Conservation (phyloP, 2,888 invertebrate species). For the Tipula unca region DNA sequence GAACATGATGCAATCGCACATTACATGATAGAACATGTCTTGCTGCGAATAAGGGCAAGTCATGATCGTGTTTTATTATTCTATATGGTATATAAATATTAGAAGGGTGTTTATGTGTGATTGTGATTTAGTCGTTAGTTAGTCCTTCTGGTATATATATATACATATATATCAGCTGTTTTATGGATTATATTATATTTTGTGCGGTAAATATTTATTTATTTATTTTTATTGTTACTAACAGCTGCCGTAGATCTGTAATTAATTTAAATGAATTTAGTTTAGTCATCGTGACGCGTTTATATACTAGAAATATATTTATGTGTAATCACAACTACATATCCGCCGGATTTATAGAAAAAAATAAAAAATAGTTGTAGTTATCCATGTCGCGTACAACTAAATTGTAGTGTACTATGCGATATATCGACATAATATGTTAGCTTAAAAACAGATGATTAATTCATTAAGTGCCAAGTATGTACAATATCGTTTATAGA, state of each 20-base stretch:
- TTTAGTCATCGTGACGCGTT: neutral
- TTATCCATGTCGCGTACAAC: neutral
- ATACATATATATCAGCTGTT: neutral
- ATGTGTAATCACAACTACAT: conserved; percentile 2
- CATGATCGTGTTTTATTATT: neutral
- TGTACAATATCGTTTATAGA: too few relatives aligned
- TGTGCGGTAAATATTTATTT: neutral
- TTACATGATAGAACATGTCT: neutral
- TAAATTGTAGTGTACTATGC: neutral
- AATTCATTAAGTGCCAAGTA: neutral
- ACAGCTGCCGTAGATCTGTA: neutral
- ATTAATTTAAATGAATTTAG: neutral
- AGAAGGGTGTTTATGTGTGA: neutral
- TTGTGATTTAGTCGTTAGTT: neutral
- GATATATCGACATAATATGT: neutral
- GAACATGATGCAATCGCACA: neutral
- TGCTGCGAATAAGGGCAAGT: neutral
- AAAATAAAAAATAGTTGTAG: neutral
- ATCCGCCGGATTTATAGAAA: neutral
- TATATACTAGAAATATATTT: neutral
- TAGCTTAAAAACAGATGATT: neutral
- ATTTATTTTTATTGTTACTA: neutral
- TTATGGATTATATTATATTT: neutral
- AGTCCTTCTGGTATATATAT: neutral
- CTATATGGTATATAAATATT: too few relatives aligned